phyloP scores from a whole-genome alignment of 2,113 vertebrate genomes.

The Plecturocebus donacophilus region DNA sequence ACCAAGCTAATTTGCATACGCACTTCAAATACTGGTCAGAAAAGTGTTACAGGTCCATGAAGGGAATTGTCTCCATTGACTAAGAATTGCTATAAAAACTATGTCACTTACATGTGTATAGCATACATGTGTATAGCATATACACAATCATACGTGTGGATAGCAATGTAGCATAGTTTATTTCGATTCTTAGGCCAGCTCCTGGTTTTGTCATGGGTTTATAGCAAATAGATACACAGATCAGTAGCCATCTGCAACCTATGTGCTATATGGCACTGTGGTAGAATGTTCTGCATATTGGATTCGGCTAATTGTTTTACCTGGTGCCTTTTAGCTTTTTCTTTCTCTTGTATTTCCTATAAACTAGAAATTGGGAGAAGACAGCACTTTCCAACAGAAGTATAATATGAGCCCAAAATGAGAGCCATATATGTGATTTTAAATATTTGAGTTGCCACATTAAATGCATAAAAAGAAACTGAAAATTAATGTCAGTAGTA shows the following conservation, averaged over 20 bases:
- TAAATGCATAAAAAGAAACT: background rate
- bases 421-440: background rate
- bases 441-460: background rate
- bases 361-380: background rate
- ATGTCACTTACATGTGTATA: too few relatives aligned
- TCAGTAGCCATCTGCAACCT: too few relatives aligned
- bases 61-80: background rate
- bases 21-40: background rate
- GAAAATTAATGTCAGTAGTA: background rate
- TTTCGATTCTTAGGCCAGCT: background rate
- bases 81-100: background rate
- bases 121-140: too few relatives aligned
- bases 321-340: background rate
- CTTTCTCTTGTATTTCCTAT: background rate
- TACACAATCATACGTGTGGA: background rate
- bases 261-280: fast-evolving
- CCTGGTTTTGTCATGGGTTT: background rate
- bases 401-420: background rate
- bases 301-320: background rate
- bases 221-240: background rate
- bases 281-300: background rate
- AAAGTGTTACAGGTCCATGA: background rate
- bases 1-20: background rate
- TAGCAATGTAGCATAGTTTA: background rate
- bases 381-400: background rate